phyloP scores from a whole-genome alignment of 2,113 vertebrate genomes.

The Microtus oregoni region DNA sequence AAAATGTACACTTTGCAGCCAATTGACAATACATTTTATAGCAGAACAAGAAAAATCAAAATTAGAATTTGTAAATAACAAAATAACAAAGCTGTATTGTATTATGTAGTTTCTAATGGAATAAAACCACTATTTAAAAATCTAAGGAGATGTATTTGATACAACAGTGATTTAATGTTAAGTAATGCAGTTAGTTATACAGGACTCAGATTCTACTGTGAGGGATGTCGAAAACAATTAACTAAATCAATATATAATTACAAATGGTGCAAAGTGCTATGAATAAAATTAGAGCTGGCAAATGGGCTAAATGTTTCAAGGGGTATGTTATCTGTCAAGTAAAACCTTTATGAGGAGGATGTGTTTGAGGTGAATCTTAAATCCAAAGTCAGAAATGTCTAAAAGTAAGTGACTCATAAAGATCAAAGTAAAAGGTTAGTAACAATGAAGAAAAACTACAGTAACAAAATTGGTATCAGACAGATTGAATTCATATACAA shows the following conservation, averaged over 20 bases:
- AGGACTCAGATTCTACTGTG: background rate
- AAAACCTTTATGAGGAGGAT: background rate
- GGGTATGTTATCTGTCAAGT: background rate
- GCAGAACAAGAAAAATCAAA: background rate
- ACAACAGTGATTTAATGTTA: background rate
- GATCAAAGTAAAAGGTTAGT: background rate
- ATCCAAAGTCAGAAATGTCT: background rate
- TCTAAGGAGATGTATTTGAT: background rate
- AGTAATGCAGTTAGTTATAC: background rate
- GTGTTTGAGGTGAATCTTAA: background rate
- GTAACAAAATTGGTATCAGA: background rate
- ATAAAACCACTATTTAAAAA: background rate
- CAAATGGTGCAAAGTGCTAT: background rate
- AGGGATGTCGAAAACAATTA: background rate
- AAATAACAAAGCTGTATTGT: background rate
- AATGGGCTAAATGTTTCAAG: background rate
- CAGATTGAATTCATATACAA: background rate
- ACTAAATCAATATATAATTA: constrained; percentile 31
- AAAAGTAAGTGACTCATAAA: background rate
- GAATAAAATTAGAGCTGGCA: background rate
- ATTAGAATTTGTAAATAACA: background rate
- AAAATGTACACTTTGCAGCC: background rate
- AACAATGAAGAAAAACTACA: background rate
- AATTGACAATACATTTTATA: background rate
- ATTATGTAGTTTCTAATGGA: background rate